Evolutionary conservation across 2,888 invertebrate species (phyloP).

Genomic region (Chrysolina oricalcia): DNA sequence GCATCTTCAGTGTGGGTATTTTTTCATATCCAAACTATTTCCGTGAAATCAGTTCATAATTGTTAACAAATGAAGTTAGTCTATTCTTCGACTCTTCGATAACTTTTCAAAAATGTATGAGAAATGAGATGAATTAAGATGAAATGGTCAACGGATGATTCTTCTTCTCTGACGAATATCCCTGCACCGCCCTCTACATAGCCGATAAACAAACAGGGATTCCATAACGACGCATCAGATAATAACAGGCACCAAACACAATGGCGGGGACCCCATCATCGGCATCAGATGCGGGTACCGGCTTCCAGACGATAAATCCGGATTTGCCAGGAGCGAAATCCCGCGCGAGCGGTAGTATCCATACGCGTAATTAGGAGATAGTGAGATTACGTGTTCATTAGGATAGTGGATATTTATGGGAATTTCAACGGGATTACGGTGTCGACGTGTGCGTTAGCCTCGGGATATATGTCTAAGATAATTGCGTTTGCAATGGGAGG

Average conservation of each 20-base stretch:
- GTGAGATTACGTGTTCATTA: conserved; percentile 67
- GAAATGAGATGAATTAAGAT: too few species aligned
- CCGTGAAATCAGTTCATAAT: too few species aligned
- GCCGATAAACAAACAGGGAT: conserved; percentile 33
- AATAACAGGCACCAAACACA: conserved; percentile 33
- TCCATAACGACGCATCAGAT: conserved; percentile 39
- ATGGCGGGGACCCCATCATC: conserved; percentile 28
- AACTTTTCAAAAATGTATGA: too few species aligned
- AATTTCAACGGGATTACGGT: conserved; percentile 63
- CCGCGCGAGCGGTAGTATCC: conserved; percentile 56
- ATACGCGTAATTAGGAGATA: conserved; percentile 67
- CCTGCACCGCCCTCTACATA: conserved; percentile 18
- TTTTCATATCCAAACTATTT: too few species aligned
- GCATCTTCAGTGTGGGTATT: too few species aligned
- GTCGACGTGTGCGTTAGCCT: conserved; percentile 60
- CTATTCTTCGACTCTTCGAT: too few species aligned
- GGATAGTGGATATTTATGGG: conserved; percentile 65
- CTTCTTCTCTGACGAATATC: not conserved
- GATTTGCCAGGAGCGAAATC: conserved; percentile 59
- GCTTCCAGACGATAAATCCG: conserved; percentile 59
- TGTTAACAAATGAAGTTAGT: too few species aligned
- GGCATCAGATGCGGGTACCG: conserved; percentile 61
- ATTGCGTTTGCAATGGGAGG: conserved; percentile 23
- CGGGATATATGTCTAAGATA: conserved; percentile 46
- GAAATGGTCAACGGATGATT: too few species aligned